These are phyloP conservation scores for Sporophila hypoxantha DNA, from an alignment of 2,113 vertebrate genomes.

Conservation along the genomic window DNA sequence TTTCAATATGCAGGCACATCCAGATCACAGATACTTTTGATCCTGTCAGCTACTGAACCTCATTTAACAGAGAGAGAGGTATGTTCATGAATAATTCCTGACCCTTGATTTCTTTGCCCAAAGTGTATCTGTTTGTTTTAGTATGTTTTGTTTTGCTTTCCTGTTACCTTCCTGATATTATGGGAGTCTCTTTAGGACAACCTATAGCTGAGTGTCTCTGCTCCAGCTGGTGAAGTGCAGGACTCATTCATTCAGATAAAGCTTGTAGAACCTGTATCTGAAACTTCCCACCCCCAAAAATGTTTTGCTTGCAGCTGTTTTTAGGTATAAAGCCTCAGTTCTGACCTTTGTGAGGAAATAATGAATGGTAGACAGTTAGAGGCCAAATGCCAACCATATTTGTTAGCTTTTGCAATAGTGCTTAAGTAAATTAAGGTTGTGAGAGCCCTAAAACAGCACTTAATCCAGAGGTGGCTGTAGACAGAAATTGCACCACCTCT, in stretches of 20 bases:
- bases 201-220: not conserved
- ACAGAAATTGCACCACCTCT: not conserved
- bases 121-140: not conserved
- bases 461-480: not conserved
- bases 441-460: not conserved
- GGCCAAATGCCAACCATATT: not conserved
- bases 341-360: not conserved
- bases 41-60: not conserved
- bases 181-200: not conserved
- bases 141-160: not conserved
- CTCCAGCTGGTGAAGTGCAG: not conserved
- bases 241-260: not conserved
- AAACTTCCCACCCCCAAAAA: not conserved
- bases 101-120: not conserved
- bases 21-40: constrained; percentile 1
- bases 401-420: not conserved
- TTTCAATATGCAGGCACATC: not conserved
- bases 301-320: not conserved
- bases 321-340: not conserved
- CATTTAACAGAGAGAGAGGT: not conserved
- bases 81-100: not conserved
- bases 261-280: not conserved
- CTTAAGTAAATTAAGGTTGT: not conserved
- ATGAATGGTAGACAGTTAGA: not conserved
- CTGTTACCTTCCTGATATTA: not conserved